Evolutionary conservation across 2,888 invertebrate species (phyloP).

Genomic region (Cosmopolites sordidus): DNA sequence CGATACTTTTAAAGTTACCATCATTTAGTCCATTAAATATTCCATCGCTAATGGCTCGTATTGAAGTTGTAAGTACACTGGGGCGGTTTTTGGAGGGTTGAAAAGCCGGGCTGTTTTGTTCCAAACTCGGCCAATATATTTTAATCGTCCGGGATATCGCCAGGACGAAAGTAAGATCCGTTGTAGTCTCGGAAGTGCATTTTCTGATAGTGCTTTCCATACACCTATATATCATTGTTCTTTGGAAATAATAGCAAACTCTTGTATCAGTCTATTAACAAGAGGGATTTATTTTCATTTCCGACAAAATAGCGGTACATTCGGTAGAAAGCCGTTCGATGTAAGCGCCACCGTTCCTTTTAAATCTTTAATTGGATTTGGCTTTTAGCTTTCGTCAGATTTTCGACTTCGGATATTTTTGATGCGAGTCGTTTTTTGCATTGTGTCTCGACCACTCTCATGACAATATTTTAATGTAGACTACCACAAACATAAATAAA

Average conservation of each 20-base stretch:
- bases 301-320: constrained; percentile 21
- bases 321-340: neutral
- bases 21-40: too few relatives aligned
- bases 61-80: too few relatives aligned
- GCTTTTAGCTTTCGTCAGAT: too few relatives aligned
- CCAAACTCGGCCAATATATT: neutral
- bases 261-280: constrained; percentile 55
- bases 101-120: too few relatives aligned
- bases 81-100: too few relatives aligned
- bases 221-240: constrained; percentile 45
- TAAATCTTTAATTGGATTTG: neutral
- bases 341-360: neutral
- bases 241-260: constrained; percentile 55
- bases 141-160: neutral
- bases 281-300: constrained; percentile 56
- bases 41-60: too few relatives aligned
- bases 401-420: too few relatives aligned
- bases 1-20: too few relatives aligned
- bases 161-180: neutral
- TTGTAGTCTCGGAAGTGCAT: constrained; percentile 1
- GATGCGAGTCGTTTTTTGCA: too few relatives aligned
- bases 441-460: too few relatives aligned
- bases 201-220: constrained; percentile 1
- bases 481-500: too few relatives aligned
- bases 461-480: too few relatives aligned